A percentile compares a stretch with the other conserved stretches of the same genome.
Evolutionary conservation across 2,888 invertebrate genomes (phyloP).

Genomic region (Nomada lathburiana): DNA sequence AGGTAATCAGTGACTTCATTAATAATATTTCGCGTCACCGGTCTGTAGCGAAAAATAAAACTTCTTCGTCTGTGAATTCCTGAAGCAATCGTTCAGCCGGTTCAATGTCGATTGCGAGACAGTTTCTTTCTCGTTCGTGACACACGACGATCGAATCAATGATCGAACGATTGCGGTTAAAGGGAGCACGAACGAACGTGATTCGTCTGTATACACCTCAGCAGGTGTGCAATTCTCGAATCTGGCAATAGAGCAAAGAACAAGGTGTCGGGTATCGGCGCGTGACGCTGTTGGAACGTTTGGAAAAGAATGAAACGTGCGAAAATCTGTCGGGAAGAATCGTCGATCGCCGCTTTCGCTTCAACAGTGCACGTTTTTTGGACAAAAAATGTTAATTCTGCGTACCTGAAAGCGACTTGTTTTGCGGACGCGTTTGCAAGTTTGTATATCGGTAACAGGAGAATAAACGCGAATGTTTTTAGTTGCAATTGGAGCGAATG

Average conservation of each 20-base stretch:
- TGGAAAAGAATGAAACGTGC: constrained; percentile 29
- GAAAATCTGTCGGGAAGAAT: constrained; percentile 29
- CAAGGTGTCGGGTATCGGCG: constrained; percentile 32
- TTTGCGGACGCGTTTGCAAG: not conserved
- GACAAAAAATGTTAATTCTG: not conserved
- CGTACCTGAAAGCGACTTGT: not conserved
- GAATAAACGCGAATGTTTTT: no score
- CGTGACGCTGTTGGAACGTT: constrained; percentile 36
- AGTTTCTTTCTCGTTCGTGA: not conserved
- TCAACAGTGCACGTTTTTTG: not conserved
- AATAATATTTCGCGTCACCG: no score
- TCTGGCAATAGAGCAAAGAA: not conserved
- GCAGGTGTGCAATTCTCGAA: not conserved
- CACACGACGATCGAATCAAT: not conserved
- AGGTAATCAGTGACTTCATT: no score
- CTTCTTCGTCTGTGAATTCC: not conserved
- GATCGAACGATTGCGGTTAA: constrained; percentile 2
- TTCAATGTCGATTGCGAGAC: not conserved
- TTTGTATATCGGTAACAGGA: not conserved
- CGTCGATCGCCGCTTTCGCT: constrained; percentile 2
- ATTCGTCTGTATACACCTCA: not conserved
- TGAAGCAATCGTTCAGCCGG: not conserved
- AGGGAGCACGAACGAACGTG: constrained; percentile 1
- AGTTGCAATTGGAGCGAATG: no score
- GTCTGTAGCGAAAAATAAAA: not conserved